phyloP scores from a whole-genome alignment of 2,113 vertebrate species.

The Mobula hypostoma region DNA sequence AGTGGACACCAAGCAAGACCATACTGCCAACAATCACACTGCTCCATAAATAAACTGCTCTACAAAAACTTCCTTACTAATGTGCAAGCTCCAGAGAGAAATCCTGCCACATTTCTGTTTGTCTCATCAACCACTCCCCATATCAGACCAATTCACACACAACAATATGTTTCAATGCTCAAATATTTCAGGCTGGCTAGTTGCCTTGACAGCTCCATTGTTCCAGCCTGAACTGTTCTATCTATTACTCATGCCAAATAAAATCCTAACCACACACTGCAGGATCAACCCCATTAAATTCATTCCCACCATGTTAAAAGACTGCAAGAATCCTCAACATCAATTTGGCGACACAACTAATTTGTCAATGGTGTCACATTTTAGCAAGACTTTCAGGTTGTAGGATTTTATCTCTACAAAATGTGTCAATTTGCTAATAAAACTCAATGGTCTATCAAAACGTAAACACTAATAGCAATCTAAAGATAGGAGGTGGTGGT shows the following conservation, averaged over 20 bases:
- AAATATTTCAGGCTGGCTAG: background rate
- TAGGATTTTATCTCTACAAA: too few relatives aligned
- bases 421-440: too few relatives aligned
- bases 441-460: background rate
- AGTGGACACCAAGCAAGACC: background rate
- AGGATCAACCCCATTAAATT: too few relatives aligned
- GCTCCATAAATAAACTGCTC: background rate
- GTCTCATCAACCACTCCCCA: background rate
- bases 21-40: background rate
- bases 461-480: background rate
- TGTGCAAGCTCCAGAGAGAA: background rate
- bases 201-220: background rate
- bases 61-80: too few relatives aligned
- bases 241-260: background rate
- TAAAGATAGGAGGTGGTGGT: background rate
- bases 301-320: too few relatives aligned
- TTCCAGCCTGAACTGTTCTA: background rate
- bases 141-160: background rate
- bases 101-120: background rate
- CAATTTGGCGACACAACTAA: too few relatives aligned
- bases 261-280: too few relatives aligned
- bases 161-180: background rate
- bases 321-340: too few relatives aligned
- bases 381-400: too few relatives aligned
- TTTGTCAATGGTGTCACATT: too few relatives aligned